Base-by-base conservation (phyloP, 1,140 invertebrate species). In the Globodera rostochiensis region DNA sequence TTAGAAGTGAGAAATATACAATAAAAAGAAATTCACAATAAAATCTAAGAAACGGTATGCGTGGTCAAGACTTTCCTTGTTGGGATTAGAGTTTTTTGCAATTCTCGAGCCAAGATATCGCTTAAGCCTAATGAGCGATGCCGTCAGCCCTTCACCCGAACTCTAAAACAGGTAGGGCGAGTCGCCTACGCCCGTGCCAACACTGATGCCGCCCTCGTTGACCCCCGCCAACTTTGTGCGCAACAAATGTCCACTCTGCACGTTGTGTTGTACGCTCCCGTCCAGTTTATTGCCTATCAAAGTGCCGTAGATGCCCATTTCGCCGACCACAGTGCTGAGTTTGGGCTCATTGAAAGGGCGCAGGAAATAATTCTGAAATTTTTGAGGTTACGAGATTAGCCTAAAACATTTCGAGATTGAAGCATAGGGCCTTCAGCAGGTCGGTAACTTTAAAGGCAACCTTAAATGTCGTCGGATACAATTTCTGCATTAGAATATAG, bases 241-340 rank as follows among this genome's bases (percentile, higher is more conserved):
- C 25, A 98, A 91, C 93, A 98, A 94, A 91, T 97, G 95, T 1
- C 96, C 97, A 49, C 94, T 93, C 91, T 94, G 93, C 82, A 92
- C 90, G 89, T 97, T 98, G 4, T 92, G 85, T 19, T 36, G 49
- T 6, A 88, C 79, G 6, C 64, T 47, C 4, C 67, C 45, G 47
- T 80, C 57, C 21, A 36, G 46, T 15, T 79, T 75, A 45, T 75
- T 73, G 21, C 82, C 98, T 93, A 83, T 97, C 92, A 73, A 94
- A 93, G 69, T 87, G 21, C 97, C 97, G 91, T 95, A 99, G 82
- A 98, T 95, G 73, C 97, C 97, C 50, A 99, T 91, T 91, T 99
- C 97, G 25, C 94, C 94, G 3, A 98, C 93, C 57, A 95, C 91
- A 84, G 94, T 93, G 1, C 93, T 92, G 80, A 91, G 84, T 74